Evolutionary conservation across 2,888 invertebrate genomes (phyloP), one percentile per base, ranked within the genome.

Genomic region (Bembecia ichneumoniformis): DNA sequence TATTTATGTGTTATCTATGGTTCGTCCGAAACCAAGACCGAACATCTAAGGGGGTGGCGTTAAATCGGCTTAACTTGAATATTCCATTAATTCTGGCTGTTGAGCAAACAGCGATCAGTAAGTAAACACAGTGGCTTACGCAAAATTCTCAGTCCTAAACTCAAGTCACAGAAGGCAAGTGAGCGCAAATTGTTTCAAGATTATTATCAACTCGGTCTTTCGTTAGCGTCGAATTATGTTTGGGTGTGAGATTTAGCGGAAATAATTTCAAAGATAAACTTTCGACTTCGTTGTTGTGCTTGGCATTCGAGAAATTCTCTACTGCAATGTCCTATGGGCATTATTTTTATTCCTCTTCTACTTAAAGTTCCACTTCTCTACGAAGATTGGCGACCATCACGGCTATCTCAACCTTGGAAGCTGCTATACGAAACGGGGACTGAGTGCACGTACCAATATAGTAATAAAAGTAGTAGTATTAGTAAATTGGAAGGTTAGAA

Each of bases 61-160:
- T 58, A 59, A 73, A 71, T 74, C 70, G 66, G 73, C 69, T 81
- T 74, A 70, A 70, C 71, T 75, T 66, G 68, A 79, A 75, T 73
- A 78, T 76, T 78, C 76, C 73, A 82, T 82, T 79, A 82, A 81
- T 80, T 75, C 72, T 62, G 66, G 63, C 68, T 60, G 68, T 68
- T 71, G 70, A 59, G 63, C 66, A 77, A 78, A 78, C 77, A 74
- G 62, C 66, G 73, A 74, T 75, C 69, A 70, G 69, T 70, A 71
- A 72, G 73, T 75, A 78, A 76, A 78, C 78, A 74, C 58, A 55
- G 53, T 54, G 53, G 44, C 40, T 40, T 44, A 44, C 15, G 44
- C 44, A 17, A 44, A 44, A 44, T 16, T 44, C 17, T 44, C 44
- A 51, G 49, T 48, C 47, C 50, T 48, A 52, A 55, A 49, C 53